Evolutionary conservation across 1,140 invertebrate genomes (phyloP).

Genomic region (Parapsyche elsis): DNA sequence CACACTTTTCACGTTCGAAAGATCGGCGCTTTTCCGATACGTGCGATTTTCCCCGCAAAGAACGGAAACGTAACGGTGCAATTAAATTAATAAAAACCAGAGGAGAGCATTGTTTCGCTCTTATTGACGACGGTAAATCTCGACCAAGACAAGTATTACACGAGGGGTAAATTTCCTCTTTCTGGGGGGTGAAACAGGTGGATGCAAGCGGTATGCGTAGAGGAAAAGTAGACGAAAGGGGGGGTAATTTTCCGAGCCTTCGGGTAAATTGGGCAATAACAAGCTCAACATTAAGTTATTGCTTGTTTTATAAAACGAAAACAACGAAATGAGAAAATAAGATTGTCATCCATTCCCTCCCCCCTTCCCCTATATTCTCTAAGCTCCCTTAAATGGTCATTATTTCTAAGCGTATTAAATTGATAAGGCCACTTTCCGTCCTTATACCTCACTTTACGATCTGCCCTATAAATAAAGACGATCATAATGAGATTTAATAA

Average conservation of each 20-base stretch:
- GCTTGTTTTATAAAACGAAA: not conserved
- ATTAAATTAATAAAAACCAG: constrained; percentile 31
- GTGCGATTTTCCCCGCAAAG: not conserved
- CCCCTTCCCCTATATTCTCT: too few relatives aligned
- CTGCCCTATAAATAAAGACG: too few relatives aligned
- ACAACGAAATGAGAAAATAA: not conserved
- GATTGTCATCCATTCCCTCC: not conserved
- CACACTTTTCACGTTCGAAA: not conserved
- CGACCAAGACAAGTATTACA: not conserved
- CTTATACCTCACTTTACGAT: not conserved
- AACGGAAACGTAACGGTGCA: not conserved
- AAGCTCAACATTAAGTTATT: not conserved
- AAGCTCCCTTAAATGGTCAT: too few relatives aligned
- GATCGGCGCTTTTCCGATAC: not conserved
- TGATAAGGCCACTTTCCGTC: not conserved
- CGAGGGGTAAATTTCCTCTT: not conserved
- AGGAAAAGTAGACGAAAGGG: too few relatives aligned
- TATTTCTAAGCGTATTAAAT: too few relatives aligned
- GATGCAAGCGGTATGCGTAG: not conserved
- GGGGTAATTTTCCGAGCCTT: constrained; percentile 1
- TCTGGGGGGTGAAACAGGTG: not conserved
- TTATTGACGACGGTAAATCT: constrained; percentile 24
- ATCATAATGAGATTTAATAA: too few relatives aligned
- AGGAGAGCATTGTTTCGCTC: not conserved
- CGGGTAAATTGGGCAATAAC: constrained; percentile 19